Base-by-base conservation (phyloP, 2,113 vertebrate genomes). In the Collichthys lucidus region DNA sequence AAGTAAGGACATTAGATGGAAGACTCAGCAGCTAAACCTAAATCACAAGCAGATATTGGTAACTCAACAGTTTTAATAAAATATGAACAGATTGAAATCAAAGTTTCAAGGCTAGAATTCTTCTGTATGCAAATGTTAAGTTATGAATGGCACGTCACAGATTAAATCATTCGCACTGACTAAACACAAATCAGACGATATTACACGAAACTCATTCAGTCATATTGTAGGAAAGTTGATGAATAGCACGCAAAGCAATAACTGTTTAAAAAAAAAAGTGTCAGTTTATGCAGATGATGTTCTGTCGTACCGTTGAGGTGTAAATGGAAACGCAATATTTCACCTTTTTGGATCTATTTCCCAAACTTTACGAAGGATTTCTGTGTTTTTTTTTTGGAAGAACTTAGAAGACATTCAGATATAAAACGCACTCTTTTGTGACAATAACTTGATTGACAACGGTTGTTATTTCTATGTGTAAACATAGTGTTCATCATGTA, bases 171-270 rank as follows among this genome's bases (percentile, higher is more conserved):
- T 57, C 16, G 4, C n/a, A 67, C 26, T 60, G 3, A 69, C 17
- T 44, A 12, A 50, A 69, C 8, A 77, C 52, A 46, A 55, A 78
- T 82, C 72, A 74, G 44, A 77, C 2, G 55, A 20, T 17, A 59
- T 22, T 8, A n/a, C 56, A 62, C 17, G 22, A 17, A 50, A 62
- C 31, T 53, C 31, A 60, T 59, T 77, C 72, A 82, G 22, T 77
- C 46, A 44, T 40, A 46, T 62, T 67, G 47, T 53, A 20, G 53
- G 61, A 87, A 77, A 77, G 68, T n/a, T n/a, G 55, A 75, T 22
- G 66, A 35, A 68, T n/a, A 29, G 19, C 70, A 56, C 35, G 74
- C n/a, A 74, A 80, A 90, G 91, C 89, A 91, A 93, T 91, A 92
- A 88, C 16, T 20, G 70, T 74, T 74, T 66, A 69, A 35, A 76